Base-by-base conservation (phyloP, 2,888 invertebrate species). In the Tinea trinotella region DNA sequence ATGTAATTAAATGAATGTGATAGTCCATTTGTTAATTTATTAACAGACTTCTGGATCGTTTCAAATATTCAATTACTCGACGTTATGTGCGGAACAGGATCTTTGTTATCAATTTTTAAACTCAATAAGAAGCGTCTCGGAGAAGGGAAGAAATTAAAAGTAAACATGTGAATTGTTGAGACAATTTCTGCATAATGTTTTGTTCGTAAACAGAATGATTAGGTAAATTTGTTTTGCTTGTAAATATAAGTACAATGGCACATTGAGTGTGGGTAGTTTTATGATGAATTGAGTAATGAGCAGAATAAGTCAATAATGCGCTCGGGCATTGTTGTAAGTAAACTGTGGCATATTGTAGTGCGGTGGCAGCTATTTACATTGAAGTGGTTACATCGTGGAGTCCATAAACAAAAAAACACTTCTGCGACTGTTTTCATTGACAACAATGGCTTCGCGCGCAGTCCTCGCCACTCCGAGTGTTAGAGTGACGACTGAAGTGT, bases 371-470 rank as follows among this genome's bases (percentile, higher is more conserved):
- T 85, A 81, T 83, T 84, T 82, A 79, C 80, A 81, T 76, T 83
- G 71, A 71, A 84, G 83, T 80, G 79, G 81, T 81, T 79, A 83
- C 84, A 84, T 73, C 79, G 76, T 73, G 76, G 79, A 77, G 81
- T 79, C 71, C 68, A 82, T 82, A 85, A 82, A 85, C 83, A 85
- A 83, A 84, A 84, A 84, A 84, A 83, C 82, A 83, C 83, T 85
- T 68, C 63, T 69, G 71, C 77, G 73, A 74, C 75, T 84, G 80
- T 85, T 85, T 85, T 85, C 74, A 84, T 74, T 75, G 81, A 76
- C 77, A 85, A 84, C 84, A 85, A 83, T 83, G 75, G 74, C 68
- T 65, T 72, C 60, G 63, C 68, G 64, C 30, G n/a, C 30, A 30
- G n/a, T n/a, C n/a, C n/a, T n/a, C n/a, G n/a, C n/a, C n/a, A n/a